Conservation (phyloP, 2,888 invertebrate species). For the Dendrolimus pini region DNA sequence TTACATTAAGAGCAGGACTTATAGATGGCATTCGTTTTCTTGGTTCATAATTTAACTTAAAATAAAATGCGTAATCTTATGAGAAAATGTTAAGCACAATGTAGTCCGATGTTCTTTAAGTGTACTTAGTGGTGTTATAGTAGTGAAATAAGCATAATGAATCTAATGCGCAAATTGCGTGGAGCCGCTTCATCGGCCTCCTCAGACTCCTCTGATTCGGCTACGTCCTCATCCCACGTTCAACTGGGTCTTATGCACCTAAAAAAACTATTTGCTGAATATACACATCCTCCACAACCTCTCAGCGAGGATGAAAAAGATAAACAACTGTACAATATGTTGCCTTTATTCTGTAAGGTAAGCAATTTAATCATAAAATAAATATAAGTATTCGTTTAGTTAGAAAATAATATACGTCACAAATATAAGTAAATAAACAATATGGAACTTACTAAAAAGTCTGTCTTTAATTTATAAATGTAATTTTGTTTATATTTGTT, state of each 20-base stretch:
- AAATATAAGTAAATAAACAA: no score
- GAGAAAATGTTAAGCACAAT: background rate
- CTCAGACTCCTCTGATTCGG: conserved; percentile 75
- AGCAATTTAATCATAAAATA: conserved; percentile 3
- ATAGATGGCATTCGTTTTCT: background rate
- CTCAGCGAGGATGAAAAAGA: conserved; percentile 89
- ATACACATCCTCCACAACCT: conserved; percentile 90
- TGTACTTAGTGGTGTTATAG: conserved; percentile 1
- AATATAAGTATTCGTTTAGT: no score
- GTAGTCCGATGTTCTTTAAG: background rate
- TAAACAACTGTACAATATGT: conserved; percentile 96
- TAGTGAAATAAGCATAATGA: conserved; percentile 74
- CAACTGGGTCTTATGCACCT: conserved; percentile 97
- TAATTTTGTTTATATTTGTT: no score
- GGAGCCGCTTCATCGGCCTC: conserved; percentile 64
- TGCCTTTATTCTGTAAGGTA: conserved; percentile 98
- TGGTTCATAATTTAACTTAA: background rate
- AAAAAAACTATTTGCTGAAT: conserved; percentile 96
- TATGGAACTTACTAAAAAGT: no score
- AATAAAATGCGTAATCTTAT: background rate
- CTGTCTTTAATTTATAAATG: no score
- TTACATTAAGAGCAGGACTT: background rate
- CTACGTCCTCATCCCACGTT: conserved; percentile 84
- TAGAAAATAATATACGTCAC: no score
- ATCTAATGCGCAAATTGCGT: conserved; percentile 94